These are phyloP conservation scores for Ginglymostoma cirratum DNA, from an alignment of 2,113 vertebrate genomes.

Conservation along the genomic window DNA sequence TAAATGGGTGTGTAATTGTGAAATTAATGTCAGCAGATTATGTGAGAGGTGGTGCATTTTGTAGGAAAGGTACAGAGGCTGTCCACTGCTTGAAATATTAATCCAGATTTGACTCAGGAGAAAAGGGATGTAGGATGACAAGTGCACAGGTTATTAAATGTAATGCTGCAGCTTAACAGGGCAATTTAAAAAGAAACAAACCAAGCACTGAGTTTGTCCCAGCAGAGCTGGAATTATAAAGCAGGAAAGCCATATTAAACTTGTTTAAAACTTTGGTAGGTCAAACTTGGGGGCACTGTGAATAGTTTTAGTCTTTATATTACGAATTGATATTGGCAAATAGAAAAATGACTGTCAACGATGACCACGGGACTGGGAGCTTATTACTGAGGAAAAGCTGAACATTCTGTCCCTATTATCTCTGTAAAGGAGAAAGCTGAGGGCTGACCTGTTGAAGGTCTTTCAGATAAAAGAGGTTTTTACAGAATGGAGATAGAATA, in stretches of 20 bases:
- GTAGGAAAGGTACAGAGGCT: not conserved
- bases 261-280: not conserved
- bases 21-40: too few relatives aligned
- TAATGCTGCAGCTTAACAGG: not conserved
- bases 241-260: not conserved
- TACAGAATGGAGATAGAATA: not conserved
- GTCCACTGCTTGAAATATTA: not conserved
- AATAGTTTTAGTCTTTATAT: not conserved
- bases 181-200: not conserved
- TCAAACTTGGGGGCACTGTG: not conserved
- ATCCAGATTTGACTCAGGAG: not conserved
- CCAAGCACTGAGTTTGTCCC: not conserved
- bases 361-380: not conserved
- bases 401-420: not conserved
- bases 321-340: not conserved
- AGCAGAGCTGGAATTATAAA: not conserved
- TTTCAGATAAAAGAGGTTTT: not conserved
- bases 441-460: not conserved
- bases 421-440: not conserved
- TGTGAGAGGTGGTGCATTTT: not conserved
- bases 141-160: not conserved
- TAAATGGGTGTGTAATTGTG: not conserved
- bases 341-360: not conserved
- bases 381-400: not conserved
- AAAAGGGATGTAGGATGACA: not conserved